Conservation (phyloP, 2,797 vertebrate species). For the Leptodactylus fallax region DNA sequence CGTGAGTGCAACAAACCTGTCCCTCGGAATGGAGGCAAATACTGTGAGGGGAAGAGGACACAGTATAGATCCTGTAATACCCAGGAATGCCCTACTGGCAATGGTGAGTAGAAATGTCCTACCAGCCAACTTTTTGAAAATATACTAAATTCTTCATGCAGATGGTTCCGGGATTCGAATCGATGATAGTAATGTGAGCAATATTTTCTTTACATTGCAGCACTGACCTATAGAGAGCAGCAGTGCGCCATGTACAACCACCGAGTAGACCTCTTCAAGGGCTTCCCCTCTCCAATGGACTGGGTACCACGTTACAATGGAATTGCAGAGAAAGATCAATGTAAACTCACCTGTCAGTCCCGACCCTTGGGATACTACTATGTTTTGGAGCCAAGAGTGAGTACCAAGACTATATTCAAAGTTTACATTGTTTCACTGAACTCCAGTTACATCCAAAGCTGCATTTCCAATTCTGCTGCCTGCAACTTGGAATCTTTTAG, state of each 20-base stretch:
- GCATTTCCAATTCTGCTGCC: background rate
- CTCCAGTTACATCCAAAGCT: background rate
- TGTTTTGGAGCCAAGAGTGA: slow-evolving; percentile 73
- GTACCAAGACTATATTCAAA: slow-evolving; percentile 5
- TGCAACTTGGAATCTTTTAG: background rate
- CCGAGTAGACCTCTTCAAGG: slow-evolving; percentile 70
- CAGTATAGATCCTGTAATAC: slow-evolving; percentile 74
- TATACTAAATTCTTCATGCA: background rate
- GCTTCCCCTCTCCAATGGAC: slow-evolving; percentile 71
- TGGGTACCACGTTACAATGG: slow-evolving; percentile 76
- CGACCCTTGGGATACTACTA: slow-evolving; percentile 74
- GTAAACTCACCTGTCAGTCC: slow-evolving; percentile 77
- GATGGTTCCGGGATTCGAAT: background rate
- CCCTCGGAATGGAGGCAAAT: slow-evolving; percentile 74
- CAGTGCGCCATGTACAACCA: slow-evolving; percentile 76
- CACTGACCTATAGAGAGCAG: slow-evolving; percentile 73
- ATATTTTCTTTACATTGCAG: slow-evolving; percentile 53
- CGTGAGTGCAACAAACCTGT: slow-evolving; percentile 70
- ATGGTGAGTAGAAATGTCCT: slow-evolving; percentile 67
- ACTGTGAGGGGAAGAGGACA: slow-evolving; percentile 73
- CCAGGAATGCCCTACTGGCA: slow-evolving; percentile 66
- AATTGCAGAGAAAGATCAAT: slow-evolving; percentile 70
- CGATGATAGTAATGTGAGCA: background rate
- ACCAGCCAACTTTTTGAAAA: background rate
- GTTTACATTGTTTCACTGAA: background rate